Base-by-base conservation (phyloP, 2,797 vertebrate species). In the Epinephelus awoara region DNA sequence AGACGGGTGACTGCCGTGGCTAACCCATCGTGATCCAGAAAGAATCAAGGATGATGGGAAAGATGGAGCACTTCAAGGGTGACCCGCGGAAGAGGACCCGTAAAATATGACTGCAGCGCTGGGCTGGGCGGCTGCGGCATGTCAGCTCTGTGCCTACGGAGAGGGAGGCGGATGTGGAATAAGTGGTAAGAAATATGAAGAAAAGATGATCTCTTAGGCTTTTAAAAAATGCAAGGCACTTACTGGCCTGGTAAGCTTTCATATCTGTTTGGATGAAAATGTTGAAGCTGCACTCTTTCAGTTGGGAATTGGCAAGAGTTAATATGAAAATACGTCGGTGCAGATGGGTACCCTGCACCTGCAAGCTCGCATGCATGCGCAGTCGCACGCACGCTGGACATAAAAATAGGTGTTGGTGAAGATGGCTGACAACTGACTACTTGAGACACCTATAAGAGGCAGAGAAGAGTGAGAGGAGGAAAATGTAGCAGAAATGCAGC, bases 41-140 rank as follows among this genome's bases (percentile, higher is more conserved):
- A 86, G 69, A 88, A 86, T 88, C 77, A 63, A 72, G 66, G 77
- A 57, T 85, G 85, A 88, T 82, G 75, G 69, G 58, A 74, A 86
- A 88, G 84, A 62, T 78, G 80, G 67, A 76, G 25, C 23, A 68
- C 84, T 86, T 89, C 27, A 85, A 84, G 68, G 72, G 29, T 84
- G 72, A 85, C 64, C 71, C 46, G 2, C 4, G 6, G 62, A 75
- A 77, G 19, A 72, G 17, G 10, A 67, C 57, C 68, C 4, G 7
- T 57, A 54, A 85, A 82, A 68, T 64, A 46, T 7, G 19, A 78
- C 52, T 27, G 54, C 46, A 42, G 62, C 3, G 19, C 29, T 4
- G 2, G 38, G 65, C 19, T 2, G 17, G 56, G 46, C 18, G 29
- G 51, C 47, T 50, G 67, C 25, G 68, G 71, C 58, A 72, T 2